Conservation (phyloP, 2,113 vertebrate species). For the Rousettus leschenaultii region DNA sequence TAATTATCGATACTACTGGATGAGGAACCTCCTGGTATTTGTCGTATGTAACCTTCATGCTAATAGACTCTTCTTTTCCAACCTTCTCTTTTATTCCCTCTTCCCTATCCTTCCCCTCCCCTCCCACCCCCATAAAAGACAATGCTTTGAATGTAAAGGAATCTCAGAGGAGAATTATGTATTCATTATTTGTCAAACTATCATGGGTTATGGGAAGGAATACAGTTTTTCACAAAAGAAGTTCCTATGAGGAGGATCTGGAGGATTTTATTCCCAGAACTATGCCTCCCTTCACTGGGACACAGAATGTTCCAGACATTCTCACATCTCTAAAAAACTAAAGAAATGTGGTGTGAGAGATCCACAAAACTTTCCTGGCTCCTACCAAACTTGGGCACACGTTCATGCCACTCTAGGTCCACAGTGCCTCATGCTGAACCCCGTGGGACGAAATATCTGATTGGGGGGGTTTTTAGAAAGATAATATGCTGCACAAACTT, state of each 20-base stretch:
- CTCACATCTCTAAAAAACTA: background rate
- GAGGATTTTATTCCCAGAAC: background rate
- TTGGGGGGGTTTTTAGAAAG: background rate
- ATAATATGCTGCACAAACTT: background rate
- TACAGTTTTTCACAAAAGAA: background rate
- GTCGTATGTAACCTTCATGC: constrained; percentile 62
- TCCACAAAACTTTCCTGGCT: background rate
- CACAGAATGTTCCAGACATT: background rate
- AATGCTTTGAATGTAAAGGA: constrained; percentile 32
- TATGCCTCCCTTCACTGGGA: background rate
- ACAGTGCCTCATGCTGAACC: background rate
- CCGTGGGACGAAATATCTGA: background rate
- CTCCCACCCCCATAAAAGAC: background rate
- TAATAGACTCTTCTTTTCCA: background rate
- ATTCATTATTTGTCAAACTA: background rate
- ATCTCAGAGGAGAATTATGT: background rate
- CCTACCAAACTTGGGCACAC: background rate
- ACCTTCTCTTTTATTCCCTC: constrained; percentile 13
- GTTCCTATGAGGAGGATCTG: background rate
- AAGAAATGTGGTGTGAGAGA: background rate
- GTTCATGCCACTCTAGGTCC: background rate
- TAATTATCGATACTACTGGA: constrained; percentile 48
- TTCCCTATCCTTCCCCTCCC: too few species aligned
- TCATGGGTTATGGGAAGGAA: background rate
- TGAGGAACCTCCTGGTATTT: constrained; percentile 35